These are phyloP conservation scores for Malurus splendens DNA, from an alignment of 2,797 vertebrate genomes.

Conservation along the genomic window DNA sequence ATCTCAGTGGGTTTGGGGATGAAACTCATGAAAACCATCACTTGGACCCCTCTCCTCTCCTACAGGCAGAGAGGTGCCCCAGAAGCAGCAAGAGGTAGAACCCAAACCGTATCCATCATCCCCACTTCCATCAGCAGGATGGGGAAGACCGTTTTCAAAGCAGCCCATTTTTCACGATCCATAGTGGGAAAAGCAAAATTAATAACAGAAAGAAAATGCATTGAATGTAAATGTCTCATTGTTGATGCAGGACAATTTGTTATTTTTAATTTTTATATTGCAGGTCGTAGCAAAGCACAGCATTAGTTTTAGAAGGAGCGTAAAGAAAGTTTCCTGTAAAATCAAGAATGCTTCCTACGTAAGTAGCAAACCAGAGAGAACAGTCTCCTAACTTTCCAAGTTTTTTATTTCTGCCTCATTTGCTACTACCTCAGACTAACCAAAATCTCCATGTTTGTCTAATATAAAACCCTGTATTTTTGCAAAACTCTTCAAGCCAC, in stretches of 20 bases:
- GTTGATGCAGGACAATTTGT: background rate
- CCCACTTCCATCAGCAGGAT: background rate
- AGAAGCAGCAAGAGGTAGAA: background rate
- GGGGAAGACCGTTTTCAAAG: background rate
- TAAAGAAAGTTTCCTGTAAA: background rate
- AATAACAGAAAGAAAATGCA: background rate
- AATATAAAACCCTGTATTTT: constrained; percentile 5
- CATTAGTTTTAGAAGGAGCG: background rate
- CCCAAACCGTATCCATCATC: background rate
- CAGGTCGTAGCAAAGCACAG: background rate
- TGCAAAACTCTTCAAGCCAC: constrained; percentile 27
- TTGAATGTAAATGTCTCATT: background rate
- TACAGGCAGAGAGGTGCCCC: background rate
- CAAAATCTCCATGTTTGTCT: constrained; percentile 37
- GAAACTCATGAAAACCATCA: rapidly evolving
- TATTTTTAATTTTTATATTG: background rate
- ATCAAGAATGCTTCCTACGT: background rate
- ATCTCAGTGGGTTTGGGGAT: background rate
- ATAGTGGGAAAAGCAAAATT: background rate
- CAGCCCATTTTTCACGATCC: background rate
- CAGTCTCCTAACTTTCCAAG: background rate
- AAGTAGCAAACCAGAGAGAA: background rate
- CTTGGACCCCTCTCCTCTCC: background rate
- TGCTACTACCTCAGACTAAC: constrained; percentile 45
- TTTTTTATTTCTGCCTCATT: constrained; percentile 48